Base-by-base conservation (phyloP, 2,888 invertebrate genomes). In the Vanessa cardui region DNA sequence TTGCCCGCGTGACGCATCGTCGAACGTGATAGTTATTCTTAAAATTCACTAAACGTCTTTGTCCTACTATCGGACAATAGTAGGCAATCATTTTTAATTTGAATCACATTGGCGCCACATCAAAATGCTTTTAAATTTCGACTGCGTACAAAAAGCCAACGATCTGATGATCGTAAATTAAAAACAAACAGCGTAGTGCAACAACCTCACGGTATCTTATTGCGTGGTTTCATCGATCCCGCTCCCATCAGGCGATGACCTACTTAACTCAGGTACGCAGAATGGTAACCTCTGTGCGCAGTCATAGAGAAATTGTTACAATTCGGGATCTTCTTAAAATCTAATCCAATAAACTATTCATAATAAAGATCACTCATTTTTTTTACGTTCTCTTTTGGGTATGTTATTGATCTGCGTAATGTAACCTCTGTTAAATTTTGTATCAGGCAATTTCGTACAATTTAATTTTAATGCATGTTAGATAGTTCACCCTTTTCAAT, bases 211-310 rank as follows among this genome's bases (percentile, higher is more conserved):
- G 54, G 64, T 71, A 71, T 71, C 70, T 68, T 65, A 61, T 68
- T 71, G 70, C 68, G 62, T 71, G 64, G 61, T 59, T 62, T 64
- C 65, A 71, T 71, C 70, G 68, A 73, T 71, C 62, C 68, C 64
- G 69, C 60, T 67, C 59, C 67, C 62, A 64, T 64, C 71, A 64
- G 64, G 69, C 73, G 71, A 66, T 74, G 72, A 74, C 72, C 73
- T 68, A 74, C 65, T 71, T 71, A 58, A 26, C 58, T 71, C 50
- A 47, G 62, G 59, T 72, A 73, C 71, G 70, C 71, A 72, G 62
- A 61, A 61, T 54, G 54, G 21, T 52, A 45, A 60, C 54, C 60
- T 46, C 21, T 31, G 18, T 60, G 46, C 52, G 33, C 56, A 39
- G 33, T 39, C 56, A 39, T 39, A 18, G 56, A 56, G 4, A 39